A percentile compares a stretch with the other conserved stretches of the same genome.
phyloP scores from a whole-genome alignment of 1,140 invertebrate genomes.

The Microvelia longipes region DNA sequence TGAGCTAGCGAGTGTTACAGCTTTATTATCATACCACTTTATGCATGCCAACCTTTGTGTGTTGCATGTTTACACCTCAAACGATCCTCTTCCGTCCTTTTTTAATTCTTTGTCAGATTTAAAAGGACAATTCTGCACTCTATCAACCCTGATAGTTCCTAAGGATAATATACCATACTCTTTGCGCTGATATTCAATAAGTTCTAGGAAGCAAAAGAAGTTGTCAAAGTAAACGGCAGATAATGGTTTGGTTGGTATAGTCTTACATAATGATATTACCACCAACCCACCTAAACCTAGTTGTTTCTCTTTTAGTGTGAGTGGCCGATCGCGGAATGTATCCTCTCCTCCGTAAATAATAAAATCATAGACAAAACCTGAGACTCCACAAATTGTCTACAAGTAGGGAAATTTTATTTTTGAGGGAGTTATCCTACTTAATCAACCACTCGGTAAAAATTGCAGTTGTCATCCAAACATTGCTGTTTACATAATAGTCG shows the following conservation, averaged over 20 bases:
- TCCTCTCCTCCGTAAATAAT: not conserved
- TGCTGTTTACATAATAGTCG: not conserved
- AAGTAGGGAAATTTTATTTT: not conserved
- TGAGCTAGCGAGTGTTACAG: constrained; percentile 29
- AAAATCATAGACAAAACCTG: not conserved
- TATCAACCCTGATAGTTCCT: constrained; percentile 29
- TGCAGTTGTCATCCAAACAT: not conserved
- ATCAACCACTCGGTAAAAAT: not conserved
- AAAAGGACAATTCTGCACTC: constrained; percentile 25
- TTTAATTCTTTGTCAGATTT: constrained; percentile 26
- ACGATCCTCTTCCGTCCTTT: constrained; percentile 27
- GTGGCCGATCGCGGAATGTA: not conserved
- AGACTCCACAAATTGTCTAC: not conserved
- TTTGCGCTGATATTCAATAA: constrained; percentile 13
- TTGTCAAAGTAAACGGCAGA: constrained; percentile 20
- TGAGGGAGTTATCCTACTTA: not conserved
- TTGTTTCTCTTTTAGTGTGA: not conserved
- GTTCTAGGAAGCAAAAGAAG: constrained; percentile 19
- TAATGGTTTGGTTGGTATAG: constrained; percentile 4
- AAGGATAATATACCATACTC: constrained; percentile 24
- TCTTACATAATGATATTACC: constrained; percentile 8
- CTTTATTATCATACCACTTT: constrained; percentile 33
- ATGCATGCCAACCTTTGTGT: constrained; percentile 22
- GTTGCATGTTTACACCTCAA: constrained; percentile 15
- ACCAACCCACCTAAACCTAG: not conserved